These are phyloP conservation scores for Magallana gigas DNA, from an alignment of 1,140 invertebrate genomes.

Conservation along the genomic window DNA sequence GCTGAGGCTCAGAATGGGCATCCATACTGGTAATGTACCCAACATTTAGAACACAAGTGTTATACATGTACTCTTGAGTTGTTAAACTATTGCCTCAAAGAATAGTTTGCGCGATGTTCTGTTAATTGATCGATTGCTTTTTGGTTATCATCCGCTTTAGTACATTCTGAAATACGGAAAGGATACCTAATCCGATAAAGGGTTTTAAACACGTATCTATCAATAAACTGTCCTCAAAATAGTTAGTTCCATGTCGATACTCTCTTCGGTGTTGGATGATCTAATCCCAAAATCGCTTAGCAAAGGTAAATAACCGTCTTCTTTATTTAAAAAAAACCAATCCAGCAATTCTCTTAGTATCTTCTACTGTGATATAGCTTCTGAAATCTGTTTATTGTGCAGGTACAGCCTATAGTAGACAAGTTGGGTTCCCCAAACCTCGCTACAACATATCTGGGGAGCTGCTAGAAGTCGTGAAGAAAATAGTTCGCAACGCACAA, in stretches of 20 bases:
- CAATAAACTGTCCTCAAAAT: no score
- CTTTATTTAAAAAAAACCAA: neutral
- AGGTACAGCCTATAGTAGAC: conserved; percentile 5
- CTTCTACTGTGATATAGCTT: neutral
- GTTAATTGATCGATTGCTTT: no score
- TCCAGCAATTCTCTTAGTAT: neutral
- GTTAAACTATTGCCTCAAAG: no score
- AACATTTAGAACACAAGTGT: no score
- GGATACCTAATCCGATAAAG: no score
- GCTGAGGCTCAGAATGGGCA: conserved; percentile 9
- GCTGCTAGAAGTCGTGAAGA: conserved; percentile 1
- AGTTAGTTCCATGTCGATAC: no score
- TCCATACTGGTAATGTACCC: conserved; percentile 1
- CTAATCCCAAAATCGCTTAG: neutral
- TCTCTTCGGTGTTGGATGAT: no score
- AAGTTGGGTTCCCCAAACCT: conserved; percentile 3
- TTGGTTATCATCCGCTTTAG: no score
- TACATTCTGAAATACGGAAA: no score
- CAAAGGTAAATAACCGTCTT: neutral
- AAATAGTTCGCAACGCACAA: neutral
- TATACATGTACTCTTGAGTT: no score
- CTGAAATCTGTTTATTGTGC: neutral
- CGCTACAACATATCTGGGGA: conserved; percentile 27
- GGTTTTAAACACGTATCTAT: no score
- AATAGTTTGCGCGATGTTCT: no score